Evolutionary conservation across 1,140 invertebrate genomes (phyloP), one percentile per base, ranked within the genome.

Genomic region (Laupala kohalensis): DNA sequence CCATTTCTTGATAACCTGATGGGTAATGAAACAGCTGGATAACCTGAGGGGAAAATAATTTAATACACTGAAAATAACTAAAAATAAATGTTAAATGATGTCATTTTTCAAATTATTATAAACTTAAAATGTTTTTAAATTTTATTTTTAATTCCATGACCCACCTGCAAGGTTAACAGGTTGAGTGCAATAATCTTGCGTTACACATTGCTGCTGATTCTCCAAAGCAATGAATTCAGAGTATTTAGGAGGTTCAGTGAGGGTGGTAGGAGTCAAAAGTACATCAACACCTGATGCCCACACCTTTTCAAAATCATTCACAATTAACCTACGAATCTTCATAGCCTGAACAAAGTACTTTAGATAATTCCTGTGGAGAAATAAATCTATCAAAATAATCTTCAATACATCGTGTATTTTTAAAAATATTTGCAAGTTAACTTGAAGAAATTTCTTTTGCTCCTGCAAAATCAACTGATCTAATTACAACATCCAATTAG

Each of bases 171-270:
- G 91, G 79, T 99, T 99, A 0, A 92, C 92, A 5, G 96, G 89
- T 78, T 97, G 94, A 0, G 96, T 98, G 77, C 92, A 99, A 80
- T 89, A 95, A 83, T 99, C 97, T 78, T 98, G 94, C 53, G 91
- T 82, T 0, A 90, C 89, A 80, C 92, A 93, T 75, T 95, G 92
- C 75, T 92, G 90, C 70, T 94, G 84, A 79, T 96, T 96, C 75
- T 94, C 90, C 72, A 89, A 86, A 37, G 83, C 83, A 0, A 84
- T 80, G 80, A 96, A 97, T 74, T 96, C 89, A n/a, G 84, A 86
- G 77, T 92, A 92, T 0, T 81, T 77, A 0, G 93, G 93, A 6
- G 96, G 93, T 76, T 92, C 89, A 5, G 87, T 87, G 5, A 97
- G 81, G 0, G 96, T 97, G 0, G 94, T 95, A 5, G 97, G 97